Conservation (phyloP, 2,113 vertebrate genomes). For the Dromaius novaehollandiae region DNA sequence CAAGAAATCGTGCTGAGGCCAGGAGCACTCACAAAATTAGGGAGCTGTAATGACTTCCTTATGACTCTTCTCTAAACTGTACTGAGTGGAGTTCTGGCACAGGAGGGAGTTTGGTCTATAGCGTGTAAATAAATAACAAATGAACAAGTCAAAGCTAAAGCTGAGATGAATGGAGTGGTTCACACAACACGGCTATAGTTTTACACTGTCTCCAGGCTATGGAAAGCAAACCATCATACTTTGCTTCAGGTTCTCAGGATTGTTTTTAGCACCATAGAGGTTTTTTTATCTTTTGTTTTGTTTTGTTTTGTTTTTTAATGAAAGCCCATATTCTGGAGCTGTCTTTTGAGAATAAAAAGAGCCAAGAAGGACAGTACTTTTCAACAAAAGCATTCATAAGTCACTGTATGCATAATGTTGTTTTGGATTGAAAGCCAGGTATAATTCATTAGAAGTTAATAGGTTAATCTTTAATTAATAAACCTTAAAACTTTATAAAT, state of each 20-base stretch:
- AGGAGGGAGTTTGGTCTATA: not conserved
- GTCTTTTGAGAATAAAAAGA: not conserved
- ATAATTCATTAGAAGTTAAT: not conserved
- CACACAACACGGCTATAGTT: not conserved
- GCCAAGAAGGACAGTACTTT: not conserved
- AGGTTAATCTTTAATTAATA: not conserved
- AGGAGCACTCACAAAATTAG: not conserved
- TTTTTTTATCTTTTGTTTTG: not conserved
- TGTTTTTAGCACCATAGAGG: not conserved
- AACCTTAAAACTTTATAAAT: not conserved
- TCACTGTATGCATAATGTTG: not conserved
- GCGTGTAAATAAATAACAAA: constrained; percentile 32
- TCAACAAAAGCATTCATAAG: not conserved
- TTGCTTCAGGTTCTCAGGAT: constrained; percentile 21
- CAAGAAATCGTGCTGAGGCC: not conserved
- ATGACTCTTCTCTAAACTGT: not conserved
- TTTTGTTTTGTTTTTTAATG: not conserved
- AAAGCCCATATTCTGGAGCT: not conserved
- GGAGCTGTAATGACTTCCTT: constrained; percentile 48
- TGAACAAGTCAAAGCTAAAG: not conserved
- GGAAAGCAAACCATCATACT: not conserved
- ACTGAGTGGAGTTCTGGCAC: constrained; percentile 25
- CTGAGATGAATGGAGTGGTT: constrained; percentile 39
- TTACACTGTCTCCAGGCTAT: not conserved
- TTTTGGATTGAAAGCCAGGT: not conserved